Percentiles rank a stretch among this genome's conserved stretches.
Evolutionary conservation across 2,888 invertebrate genomes (phyloP).

Genomic region (Drosophila lacicola): DNA sequence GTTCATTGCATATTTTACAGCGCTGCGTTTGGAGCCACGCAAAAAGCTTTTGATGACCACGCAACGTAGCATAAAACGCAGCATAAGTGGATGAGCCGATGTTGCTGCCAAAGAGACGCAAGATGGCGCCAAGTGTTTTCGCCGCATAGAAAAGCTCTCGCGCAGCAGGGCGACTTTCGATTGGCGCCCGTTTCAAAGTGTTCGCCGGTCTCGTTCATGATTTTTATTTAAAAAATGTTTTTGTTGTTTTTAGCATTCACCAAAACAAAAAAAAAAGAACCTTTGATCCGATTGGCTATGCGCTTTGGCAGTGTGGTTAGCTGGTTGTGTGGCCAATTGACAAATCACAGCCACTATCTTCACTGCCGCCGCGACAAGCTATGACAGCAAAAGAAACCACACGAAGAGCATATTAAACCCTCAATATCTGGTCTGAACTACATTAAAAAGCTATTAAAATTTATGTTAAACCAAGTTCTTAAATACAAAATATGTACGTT

Average conservation of each 20-base stretch:
- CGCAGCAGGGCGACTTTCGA: slow-evolving; percentile 9
- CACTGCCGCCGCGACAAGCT: slow-evolving; percentile 94
- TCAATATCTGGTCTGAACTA: no score
- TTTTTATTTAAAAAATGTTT: slow-evolving; percentile 8
- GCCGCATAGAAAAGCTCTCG: slow-evolving; percentile 40
- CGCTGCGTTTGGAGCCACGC: slow-evolving; percentile 41
- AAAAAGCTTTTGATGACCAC: slow-evolving; percentile 58
- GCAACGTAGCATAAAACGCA: slow-evolving; percentile 70
- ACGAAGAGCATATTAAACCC: background rate
- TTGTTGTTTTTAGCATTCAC: slow-evolving; percentile 6
- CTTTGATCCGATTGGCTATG: slow-evolving; percentile 85
- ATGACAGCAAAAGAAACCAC: slow-evolving; percentile 63
- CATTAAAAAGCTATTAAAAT: no score
- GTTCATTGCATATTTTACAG: slow-evolving; percentile 80
- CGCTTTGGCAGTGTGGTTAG: slow-evolving; percentile 99
- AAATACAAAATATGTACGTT: no score
- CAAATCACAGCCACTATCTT: slow-evolving; percentile 96
- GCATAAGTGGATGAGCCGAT: slow-evolving; percentile 48
- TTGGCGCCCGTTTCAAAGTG: slow-evolving; percentile 29
- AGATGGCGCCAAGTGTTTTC: slow-evolving; percentile 64
- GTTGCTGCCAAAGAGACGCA: slow-evolving; percentile 37
- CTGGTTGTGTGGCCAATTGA: slow-evolving; percentile 93
- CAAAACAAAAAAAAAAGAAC: slow-evolving; percentile 2
- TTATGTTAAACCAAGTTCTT: no score
- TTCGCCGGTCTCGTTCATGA: slow-evolving; percentile 6